Percentiles rank a stretch among this genome's conserved stretches.
phyloP scores from a whole-genome alignment of 1,140 invertebrate genomes.

The Doryteuthis pealeii region DNA sequence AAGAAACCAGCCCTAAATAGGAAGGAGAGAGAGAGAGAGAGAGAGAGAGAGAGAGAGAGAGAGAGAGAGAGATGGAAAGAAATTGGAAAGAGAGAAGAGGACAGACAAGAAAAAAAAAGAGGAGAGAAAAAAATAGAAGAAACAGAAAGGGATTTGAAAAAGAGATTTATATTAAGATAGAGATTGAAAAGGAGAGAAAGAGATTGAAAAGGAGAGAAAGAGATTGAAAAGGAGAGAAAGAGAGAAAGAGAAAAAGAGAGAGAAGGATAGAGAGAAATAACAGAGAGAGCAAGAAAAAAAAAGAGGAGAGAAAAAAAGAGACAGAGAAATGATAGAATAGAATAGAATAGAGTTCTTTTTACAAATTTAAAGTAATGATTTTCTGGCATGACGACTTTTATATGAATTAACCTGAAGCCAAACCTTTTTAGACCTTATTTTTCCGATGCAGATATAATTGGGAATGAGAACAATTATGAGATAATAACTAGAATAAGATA shows the following conservation, averaged over 20 bases:
- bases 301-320: slow-evolving; percentile 47
- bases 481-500: no score
- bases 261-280: slow-evolving; percentile 22
- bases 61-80: not conserved
- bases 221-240: not conserved
- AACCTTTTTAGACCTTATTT: no score
- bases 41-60: not conserved
- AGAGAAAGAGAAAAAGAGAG: not conserved
- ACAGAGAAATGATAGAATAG: slow-evolving; percentile 47
- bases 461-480: no score
- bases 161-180: no score
- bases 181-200: not conserved
- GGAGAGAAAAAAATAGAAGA: not conserved
- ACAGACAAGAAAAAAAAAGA: not conserved
- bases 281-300: slow-evolving; percentile 12
- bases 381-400: no score
- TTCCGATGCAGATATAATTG: no score
- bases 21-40: not conserved
- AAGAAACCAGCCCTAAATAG: no score
- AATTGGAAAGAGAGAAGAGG: not conserved
- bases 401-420: no score
- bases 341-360: slow-evolving; percentile 43
- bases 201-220: not conserved
- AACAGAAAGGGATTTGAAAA: no score
- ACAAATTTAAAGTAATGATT: no score